phyloP scores from a whole-genome alignment of 2,888 invertebrate species.

The Notocelia uddmanniana region DNA sequence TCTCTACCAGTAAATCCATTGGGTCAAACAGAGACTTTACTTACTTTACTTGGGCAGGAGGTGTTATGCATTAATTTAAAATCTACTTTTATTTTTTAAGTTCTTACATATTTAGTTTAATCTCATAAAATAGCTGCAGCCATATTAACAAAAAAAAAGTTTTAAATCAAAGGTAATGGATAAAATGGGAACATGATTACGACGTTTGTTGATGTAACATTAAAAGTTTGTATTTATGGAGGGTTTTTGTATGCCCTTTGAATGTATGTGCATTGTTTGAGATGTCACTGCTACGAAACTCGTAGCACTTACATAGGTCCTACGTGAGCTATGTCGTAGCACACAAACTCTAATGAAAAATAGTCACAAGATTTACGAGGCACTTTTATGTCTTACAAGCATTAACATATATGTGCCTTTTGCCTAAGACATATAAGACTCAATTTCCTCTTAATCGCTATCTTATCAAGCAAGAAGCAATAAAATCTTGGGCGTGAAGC shows the following conservation, averaged over 20 bases:
- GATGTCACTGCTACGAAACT: conserved; percentile 2
- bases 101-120: background rate
- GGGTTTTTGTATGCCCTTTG: too few relatives aligned
- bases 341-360: conserved; percentile 13
- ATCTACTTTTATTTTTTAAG: too few relatives aligned
- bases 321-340: conserved; percentile 28
- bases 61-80: too few relatives aligned
- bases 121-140: background rate
- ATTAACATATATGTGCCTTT: conserved; percentile 21
- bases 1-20: too few relatives aligned
- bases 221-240: too few relatives aligned
- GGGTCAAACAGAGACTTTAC: too few relatives aligned
- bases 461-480: conserved; percentile 61
- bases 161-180: background rate
- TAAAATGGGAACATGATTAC: background rate
- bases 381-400: conserved; percentile 13
- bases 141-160: background rate
- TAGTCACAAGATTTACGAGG: conserved; percentile 7
- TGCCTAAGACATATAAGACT: conserved; percentile 23
- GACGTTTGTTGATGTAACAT: background rate
- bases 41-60: too few relatives aligned
- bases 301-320: background rate
- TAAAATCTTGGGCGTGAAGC: conserved; percentile 85
- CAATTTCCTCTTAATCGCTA: conserved; percentile 37
- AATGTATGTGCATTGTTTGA: background rate